A percentile compares a stretch with the other conserved stretches of the same genome.
Evolutionary conservation across 1,140 invertebrate species (phyloP).

Genomic region (Drosophila erecta): DNA sequence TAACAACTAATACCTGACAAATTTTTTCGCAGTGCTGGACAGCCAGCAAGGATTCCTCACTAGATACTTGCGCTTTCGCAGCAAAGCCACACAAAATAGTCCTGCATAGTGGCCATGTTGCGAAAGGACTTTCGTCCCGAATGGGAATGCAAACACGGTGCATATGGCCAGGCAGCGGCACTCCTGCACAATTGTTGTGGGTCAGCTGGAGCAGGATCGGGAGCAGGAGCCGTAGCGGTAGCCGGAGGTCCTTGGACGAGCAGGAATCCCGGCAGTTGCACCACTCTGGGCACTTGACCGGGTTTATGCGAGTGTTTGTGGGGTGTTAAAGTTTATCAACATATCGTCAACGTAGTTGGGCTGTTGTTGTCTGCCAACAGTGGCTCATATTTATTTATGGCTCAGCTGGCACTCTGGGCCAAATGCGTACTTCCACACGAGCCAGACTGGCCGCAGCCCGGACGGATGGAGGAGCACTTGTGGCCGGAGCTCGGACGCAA

Average conservation of each 20-base stretch:
- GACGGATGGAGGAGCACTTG: constrained; percentile 21
- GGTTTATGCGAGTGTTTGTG: constrained; percentile 30
- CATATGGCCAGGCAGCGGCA: constrained; percentile 28
- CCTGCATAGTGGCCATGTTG: constrained; percentile 22
- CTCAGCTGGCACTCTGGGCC: constrained; percentile 45
- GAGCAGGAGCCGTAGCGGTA: neutral
- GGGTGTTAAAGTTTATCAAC: constrained; percentile 80
- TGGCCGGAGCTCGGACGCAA: constrained; percentile 27
- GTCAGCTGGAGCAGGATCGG: constrained; percentile 10
- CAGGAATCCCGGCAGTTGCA: constrained; percentile 16
- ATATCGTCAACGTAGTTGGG: constrained; percentile 73
- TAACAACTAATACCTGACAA: too few species aligned
- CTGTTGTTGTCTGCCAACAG: constrained; percentile 55
- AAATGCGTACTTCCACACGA: constrained; percentile 42
- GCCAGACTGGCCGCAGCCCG: constrained; percentile 60
- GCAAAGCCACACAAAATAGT: constrained; percentile 77
- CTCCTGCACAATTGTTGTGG: constrained; percentile 44
- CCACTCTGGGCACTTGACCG: constrained; percentile 35
- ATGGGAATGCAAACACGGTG: constrained; percentile 45
- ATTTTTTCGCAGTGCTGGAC: neutral
- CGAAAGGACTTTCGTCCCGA: constrained; percentile 47
- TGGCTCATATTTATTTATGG: constrained; percentile 81
- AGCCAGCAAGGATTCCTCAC: constrained; percentile 34
- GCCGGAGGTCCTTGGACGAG: neutral
- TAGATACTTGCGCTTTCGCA: constrained; percentile 68